Base-by-base conservation (phyloP, 1,140 invertebrate genomes). In the Pectinophora gossypiella region DNA sequence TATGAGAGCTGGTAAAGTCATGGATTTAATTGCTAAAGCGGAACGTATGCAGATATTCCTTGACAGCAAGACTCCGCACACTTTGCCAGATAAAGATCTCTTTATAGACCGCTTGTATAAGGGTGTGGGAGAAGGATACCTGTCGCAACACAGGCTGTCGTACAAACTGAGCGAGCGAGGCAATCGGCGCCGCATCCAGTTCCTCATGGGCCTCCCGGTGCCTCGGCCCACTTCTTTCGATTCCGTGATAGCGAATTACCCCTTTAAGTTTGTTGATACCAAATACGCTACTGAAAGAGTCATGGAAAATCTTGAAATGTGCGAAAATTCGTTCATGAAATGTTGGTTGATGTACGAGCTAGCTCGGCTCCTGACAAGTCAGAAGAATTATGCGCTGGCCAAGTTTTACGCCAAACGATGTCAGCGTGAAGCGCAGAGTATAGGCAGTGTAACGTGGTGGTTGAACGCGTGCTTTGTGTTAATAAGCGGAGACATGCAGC, bases 281-380 rank as follows among this genome's bases (percentile, higher is more conserved):
- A 40, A 12, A 12, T 1, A 20, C 20, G 21, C 32, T 16, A 40
- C 18, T 9, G 48, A 50, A 3, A 36, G 19, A 12, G 9, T 40
- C 1, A n/a, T 3, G 5, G 19, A 23, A 1, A 15, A 16, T 36
- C 21, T 48, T 16, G 42, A 54, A 13, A 18, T 43, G 36, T n/a
- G 36, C 20, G 23, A n/a, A 51, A 45, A 45, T 65, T n/a, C 60
- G 55, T 1, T 66, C 76, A 48, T 76, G 74, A 55, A 44, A 73
- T 7, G 62, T 45, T 82, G 76, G 72, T 61, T 72, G 12, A 75
- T 71, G 40, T 66, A 80, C 48, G 78, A 84, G 52, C 44, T 82
- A 16, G 61, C 77, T 0, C 45, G 69, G 35, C 64, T 68, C 35
- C 53, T 74, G 19, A 56, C 51, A 1, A 64, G 75, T 36, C 42